These are phyloP conservation scores for Belonocnema kinseyi DNA, from an alignment of 1,140 invertebrate genomes.

Conservation along the genomic window DNA sequence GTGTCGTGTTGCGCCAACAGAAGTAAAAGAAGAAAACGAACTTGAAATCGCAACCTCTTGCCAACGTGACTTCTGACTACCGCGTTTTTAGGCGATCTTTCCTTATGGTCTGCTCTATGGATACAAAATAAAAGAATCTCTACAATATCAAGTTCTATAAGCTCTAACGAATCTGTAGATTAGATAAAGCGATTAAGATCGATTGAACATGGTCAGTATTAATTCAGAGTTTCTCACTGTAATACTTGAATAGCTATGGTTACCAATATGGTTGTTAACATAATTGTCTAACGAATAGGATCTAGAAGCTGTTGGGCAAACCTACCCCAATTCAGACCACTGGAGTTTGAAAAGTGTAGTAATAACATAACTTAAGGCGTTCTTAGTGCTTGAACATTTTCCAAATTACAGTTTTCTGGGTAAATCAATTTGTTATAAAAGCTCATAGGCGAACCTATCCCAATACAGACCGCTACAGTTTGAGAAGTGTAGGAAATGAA, in stretches of 20 bases:
- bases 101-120: background rate
- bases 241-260: background rate
- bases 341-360: too few species aligned
- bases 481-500: too few species aligned
- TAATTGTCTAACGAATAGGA: too few species aligned
- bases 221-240: background rate
- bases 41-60: constrained; percentile 38
- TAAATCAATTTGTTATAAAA: too few species aligned
- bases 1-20: constrained; percentile 58
- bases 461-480: too few species aligned
- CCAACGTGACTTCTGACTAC: constrained; percentile 18
- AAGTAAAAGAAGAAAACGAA: constrained; percentile 30
- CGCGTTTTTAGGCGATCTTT: constrained; percentile 12
- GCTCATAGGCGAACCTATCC: too few species aligned
- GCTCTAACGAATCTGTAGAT: background rate
- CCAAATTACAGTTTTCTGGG: too few species aligned
- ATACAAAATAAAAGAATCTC: background rate
- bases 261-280: background rate
- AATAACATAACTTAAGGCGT: too few species aligned
- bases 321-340: too few species aligned
- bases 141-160: background rate
- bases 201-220: background rate
- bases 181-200: constrained; percentile 1
- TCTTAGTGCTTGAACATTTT: too few species aligned
- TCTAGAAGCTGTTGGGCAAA: too few species aligned